Evolutionary conservation across 2,797 vertebrate genomes (phyloP), one percentile per base, ranked within the genome.

Genomic region (Onychomys leucogaster): DNA sequence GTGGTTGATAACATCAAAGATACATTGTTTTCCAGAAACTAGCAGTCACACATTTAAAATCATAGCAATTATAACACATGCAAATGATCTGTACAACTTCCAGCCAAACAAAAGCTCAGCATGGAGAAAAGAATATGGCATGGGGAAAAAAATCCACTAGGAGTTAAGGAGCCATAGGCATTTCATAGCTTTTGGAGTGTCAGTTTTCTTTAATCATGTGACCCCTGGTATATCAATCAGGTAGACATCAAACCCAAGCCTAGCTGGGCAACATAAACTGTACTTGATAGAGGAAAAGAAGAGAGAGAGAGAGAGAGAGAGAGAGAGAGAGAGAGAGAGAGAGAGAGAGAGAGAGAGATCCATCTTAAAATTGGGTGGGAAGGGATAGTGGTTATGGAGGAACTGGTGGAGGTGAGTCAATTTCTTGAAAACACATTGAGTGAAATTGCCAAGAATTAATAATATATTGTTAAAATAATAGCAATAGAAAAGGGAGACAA

Each of bases 271-370:
- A 41, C 7, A 61, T n/a, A 61, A 41, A 82, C 13, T 41, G 13
- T 4, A 10, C 57, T 41, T 61, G 57, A 41, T 29, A 14, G 0
- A 5, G 11, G 21, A 6, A 1, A 1, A 4, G 5, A 8, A 6
- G 27, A 21, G 1, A 1, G 27, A 19, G 5, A 16, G 52, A 2
- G 41, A 23, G 2, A 43, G 41, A 17, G 11, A 32, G 19, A 4
- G 1, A 14, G 9, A 52, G 76, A 12, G 5, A 29, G 21, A 55
- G 27, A 13, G 2, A 8, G 12, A 27, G 4, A 21, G 1, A 13
- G 17, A 1, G 59, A 25, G 37, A 43, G 49, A 12, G 49, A 10
- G 4, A 29, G 34, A 43, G 1, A 13, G 14, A 1, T 37, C 13
- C 27, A 1, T 37, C 13, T 37, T 41, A 82, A 16, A 82, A 55